A percentile compares a stretch with the other conserved stretches of the same genome.
Conservation (phyloP, 2,888 invertebrate species). For the Buathra laborator region DNA sequence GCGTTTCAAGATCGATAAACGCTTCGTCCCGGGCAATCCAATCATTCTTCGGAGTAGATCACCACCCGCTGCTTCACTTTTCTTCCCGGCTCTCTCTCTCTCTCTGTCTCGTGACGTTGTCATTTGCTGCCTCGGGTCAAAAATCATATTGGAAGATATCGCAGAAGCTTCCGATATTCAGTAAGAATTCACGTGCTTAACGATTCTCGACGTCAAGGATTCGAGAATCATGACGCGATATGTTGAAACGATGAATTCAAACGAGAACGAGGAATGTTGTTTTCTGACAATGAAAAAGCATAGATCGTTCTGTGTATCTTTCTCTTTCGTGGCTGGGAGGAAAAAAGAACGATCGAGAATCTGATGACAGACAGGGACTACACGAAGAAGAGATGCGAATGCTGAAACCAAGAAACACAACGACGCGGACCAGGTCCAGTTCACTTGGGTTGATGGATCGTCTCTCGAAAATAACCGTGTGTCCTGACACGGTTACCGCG, state of each 20-base stretch:
- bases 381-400: conserved; percentile 43
- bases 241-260: conserved; percentile 6
- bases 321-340: conserved; percentile 5
- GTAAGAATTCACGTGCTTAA: conserved; percentile 12
- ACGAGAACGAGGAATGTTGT: conserved; percentile 35
- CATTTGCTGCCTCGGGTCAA: conserved; percentile 26
- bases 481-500: conserved; percentile 42
- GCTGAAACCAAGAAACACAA: conserved; percentile 37
- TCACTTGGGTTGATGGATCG: conserved; percentile 63
- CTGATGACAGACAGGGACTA: conserved; percentile 37
- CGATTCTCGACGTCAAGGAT: conserved; percentile 11
- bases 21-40: conserved; percentile 38
- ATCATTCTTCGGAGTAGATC: conserved; percentile 33
- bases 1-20: conserved; percentile 75
- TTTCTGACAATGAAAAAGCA: conserved; percentile 47
- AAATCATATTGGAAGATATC: background rate
- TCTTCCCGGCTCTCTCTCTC: background rate
- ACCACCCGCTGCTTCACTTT: conserved; percentile 27
- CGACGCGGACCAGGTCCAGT: conserved; percentile 46
- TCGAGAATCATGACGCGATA: conserved; percentile 15
- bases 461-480: conserved; percentile 55
- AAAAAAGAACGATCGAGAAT: conserved; percentile 47
- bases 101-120: conserved; percentile 15
- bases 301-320: background rate
- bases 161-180: background rate